Percentiles rank a stretch among this genome's conserved stretches.
Evolutionary conservation across 2,797 vertebrate species (phyloP).

Genomic region (Gymnopithys bicolor): DNA sequence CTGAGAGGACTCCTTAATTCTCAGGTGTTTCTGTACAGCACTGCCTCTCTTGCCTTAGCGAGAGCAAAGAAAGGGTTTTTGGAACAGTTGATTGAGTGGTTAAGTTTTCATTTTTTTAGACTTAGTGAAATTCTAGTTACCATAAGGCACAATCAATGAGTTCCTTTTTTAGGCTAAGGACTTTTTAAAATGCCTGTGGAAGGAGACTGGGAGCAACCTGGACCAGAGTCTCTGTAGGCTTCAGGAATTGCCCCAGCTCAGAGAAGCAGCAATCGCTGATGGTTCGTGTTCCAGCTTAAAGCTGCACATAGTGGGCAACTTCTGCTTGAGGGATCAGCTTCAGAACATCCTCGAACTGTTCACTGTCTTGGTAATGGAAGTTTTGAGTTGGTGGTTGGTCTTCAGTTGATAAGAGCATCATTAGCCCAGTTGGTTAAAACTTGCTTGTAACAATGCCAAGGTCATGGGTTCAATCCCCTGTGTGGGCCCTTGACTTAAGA

Average conservation of each 20-base stretch:
- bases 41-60: neutral
- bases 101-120: neutral
- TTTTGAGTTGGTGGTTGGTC: neutral
- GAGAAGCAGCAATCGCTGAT: neutral
- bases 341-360: neutral
- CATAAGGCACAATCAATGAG: neutral
- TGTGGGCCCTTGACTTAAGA: too few relatives aligned
- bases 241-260: neutral
- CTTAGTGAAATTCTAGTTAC: neutral
- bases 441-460: too few relatives aligned
- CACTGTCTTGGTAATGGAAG: neutral
- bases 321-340: neutral
- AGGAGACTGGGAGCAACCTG: neutral
- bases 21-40: neutral
- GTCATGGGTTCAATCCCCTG: too few relatives aligned
- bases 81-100: neutral
- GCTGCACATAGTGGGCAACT: fast-evolving
- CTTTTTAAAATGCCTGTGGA: neutral
- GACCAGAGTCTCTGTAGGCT: neutral
- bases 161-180: neutral
- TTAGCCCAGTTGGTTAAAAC: too few relatives aligned
- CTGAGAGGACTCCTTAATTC: neutral
- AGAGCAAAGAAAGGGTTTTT: neutral
- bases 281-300: neutral
- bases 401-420: neutral